Evolutionary conservation across 2,113 vertebrate species (phyloP).

Genomic region (Perca schrenkii): DNA sequence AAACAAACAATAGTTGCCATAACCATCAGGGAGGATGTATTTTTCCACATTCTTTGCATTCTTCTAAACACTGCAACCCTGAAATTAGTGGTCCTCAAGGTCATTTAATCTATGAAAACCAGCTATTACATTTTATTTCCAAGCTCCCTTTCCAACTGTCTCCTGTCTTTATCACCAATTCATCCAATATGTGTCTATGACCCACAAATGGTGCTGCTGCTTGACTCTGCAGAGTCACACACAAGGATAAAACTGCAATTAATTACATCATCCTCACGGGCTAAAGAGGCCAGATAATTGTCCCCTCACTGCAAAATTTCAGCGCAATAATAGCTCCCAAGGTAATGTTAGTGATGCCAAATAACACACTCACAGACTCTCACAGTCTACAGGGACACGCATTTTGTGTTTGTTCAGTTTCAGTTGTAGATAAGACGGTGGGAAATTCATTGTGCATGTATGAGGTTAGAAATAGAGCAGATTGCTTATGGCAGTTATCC

Average conservation of each 20-base stretch:
- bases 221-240: slow-evolving; percentile 16
- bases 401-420: slow-evolving; percentile 58
- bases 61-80: slow-evolving; percentile 39
- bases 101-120: slow-evolving; percentile 49
- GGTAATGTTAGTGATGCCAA: slow-evolving; percentile 56
- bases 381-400: slow-evolving; percentile 41
- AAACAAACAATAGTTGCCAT: slow-evolving; percentile 52
- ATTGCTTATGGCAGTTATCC: slow-evolving; percentile 41
- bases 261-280: slow-evolving; percentile 61
- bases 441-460: slow-evolving; percentile 50
- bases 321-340: slow-evolving; percentile 61
- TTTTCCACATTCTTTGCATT: slow-evolving; percentile 55
- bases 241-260: slow-evolving; percentile 44
- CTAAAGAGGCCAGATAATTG: slow-evolving; percentile 61
- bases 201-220: slow-evolving; percentile 20
- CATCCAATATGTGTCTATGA: slow-evolving; percentile 22
- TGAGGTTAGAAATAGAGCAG: slow-evolving; percentile 42
- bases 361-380: slow-evolving; percentile 60
- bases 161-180: slow-evolving; percentile 25
- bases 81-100: slow-evolving; percentile 60
- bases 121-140: slow-evolving; percentile 30
- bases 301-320: slow-evolving; percentile 47
- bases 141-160: slow-evolving; percentile 11
- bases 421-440: slow-evolving; percentile 64
- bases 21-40: slow-evolving; percentile 38